Base-by-base conservation (phyloP, 1,140 invertebrate species). In the Drosophila pandora region DNA sequence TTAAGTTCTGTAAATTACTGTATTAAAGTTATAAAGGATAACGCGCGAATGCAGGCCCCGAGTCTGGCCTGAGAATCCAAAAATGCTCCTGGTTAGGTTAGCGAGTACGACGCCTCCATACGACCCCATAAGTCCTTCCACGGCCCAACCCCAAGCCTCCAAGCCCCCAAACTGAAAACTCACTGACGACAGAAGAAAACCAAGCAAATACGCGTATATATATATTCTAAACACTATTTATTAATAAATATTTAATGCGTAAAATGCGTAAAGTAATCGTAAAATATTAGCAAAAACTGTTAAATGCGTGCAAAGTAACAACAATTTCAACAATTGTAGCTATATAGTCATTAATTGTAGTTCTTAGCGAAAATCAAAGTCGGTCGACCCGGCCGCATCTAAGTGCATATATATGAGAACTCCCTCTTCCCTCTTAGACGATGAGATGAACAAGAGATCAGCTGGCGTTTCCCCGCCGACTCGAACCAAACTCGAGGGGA, bases 331-430 rank as follows among this genome's bases (percentile, higher is more conserved):
- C 59, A 88, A 87, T 79, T 87, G 79, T 88, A 87, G 83, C 83
- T 71, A 70, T 87, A 88, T 87, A 88, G 83, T 88, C 83, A 87
- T 87, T 85, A 85, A 85, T 87, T 87, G 76, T 88, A 88, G 83
- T 83, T 88, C 75, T 88, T 87, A 87, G 83, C 71, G 62, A 85
- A 85, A 87, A 87, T 84, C 79, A 75, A 82, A 82, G 79, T 84
- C 79, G 79, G 76, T 64, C 41, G 23, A 59, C 55, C 52, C 37
- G 55, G 65, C 80, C 79, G 79, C 79, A 88, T 76, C 75, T 82
- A 87, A 88, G 82, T 87, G 82, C 82, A 88, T 87, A 87, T 87
- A 88, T 43, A 43, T 37, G 34, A 34, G 32, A 34, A 34, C 13
- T 64, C 65, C 49, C 62, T 49, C 43, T 43, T 43, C 61, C 37